A percentile compares a stretch with the other conserved stretches of the same genome.
Evolutionary conservation across 2,113 vertebrate species (phyloP).

Genomic region (Nettapus auritus): DNA sequence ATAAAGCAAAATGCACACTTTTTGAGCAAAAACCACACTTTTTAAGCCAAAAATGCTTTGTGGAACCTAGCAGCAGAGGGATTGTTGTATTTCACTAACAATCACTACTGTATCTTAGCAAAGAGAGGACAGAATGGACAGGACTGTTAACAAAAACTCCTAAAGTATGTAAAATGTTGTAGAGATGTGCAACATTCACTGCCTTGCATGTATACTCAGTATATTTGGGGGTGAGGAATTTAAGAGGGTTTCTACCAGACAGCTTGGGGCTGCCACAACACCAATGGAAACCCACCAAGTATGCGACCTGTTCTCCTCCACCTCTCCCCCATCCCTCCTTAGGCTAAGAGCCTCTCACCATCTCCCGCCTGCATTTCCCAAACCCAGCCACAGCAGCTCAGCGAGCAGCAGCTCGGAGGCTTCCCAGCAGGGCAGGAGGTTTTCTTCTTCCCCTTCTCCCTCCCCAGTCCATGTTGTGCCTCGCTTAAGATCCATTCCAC

Average conservation of each 20-base stretch:
- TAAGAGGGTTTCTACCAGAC: background rate
- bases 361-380: background rate
- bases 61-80: background rate
- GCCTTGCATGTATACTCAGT: background rate
- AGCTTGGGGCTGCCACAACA: background rate
- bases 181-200: background rate
- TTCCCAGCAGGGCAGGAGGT: background rate
- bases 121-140: background rate
- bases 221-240: background rate
- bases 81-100: background rate
- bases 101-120: background rate
- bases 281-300: background rate
- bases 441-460: background rate
- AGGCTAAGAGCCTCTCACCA: background rate
- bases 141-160: background rate
- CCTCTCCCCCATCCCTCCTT: background rate
- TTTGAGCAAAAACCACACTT: background rate
- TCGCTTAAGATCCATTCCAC: background rate
- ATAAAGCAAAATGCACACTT: background rate
- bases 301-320: background rate
- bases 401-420: background rate
- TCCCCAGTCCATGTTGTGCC: background rate
- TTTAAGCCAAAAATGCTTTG: background rate
- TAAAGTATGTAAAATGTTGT: background rate
- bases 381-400: background rate